A percentile compares a stretch with the other conserved stretches of the same genome.
Evolutionary conservation across 2,888 invertebrate species (phyloP).

Genomic region (Doris montereyensis): DNA sequence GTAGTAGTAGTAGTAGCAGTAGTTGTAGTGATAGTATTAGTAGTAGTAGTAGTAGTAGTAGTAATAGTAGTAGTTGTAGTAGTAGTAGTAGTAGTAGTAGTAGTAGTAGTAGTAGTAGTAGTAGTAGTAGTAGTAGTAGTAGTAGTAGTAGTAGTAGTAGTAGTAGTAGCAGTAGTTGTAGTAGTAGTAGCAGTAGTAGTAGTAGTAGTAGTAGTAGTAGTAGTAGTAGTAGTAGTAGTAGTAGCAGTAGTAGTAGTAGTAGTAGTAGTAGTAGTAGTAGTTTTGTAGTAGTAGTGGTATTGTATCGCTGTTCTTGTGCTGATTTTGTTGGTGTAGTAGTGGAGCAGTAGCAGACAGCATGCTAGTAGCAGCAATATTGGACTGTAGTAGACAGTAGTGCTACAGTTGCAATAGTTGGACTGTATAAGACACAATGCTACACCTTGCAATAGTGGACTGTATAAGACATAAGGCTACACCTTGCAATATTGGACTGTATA

Average conservation of each 20-base stretch:
- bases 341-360: no score
- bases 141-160: slow-evolving; percentile 34
- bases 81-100: slow-evolving; percentile 43
- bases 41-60: slow-evolving; percentile 21
- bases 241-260: slow-evolving; percentile 42
- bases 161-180: not conserved
- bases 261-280: slow-evolving; percentile 30
- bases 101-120: slow-evolving; percentile 29
- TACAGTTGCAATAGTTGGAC: no score
- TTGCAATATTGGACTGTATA: no score
- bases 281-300: slow-evolving; percentile 22
- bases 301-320: no score
- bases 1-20: not conserved
- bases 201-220: slow-evolving; percentile 17
- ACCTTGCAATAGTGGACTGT: no score
- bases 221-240: slow-evolving; percentile 13
- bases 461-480: no score
- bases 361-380: no score
- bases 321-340: no score
- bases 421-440: no score
- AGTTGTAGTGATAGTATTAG: not conserved
- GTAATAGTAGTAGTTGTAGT: slow-evolving; percentile 4
- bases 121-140: slow-evolving; percentile 28
- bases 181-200: not conserved
- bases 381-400: no score